Conservation (phyloP, 2,113 vertebrate genomes). For the Percina caprodes region DNA sequence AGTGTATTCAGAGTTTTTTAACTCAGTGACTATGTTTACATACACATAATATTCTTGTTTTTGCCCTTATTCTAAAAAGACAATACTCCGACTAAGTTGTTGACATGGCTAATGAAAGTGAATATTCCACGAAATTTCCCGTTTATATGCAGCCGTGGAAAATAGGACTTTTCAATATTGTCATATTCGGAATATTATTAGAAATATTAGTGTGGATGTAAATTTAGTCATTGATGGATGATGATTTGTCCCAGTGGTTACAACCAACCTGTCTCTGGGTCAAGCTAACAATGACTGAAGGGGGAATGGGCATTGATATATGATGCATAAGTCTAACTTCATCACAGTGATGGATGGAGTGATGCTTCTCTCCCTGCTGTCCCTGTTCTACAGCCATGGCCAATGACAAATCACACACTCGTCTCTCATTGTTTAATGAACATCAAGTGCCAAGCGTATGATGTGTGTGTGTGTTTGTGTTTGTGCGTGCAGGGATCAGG, state of each 20-base stretch:
- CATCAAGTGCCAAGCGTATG: constrained; percentile 26
- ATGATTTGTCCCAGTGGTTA: constrained; percentile 3
- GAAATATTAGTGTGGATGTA: no score
- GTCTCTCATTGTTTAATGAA: constrained; percentile 60
- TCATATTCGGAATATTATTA: no score
- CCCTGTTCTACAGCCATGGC: constrained; percentile 19
- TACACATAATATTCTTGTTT: no score
- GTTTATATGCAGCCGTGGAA: no score
- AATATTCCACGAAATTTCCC: no score
- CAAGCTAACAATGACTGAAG: constrained; percentile 25
- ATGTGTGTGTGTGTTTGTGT: constrained; percentile 21
- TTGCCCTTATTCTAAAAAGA: no score
- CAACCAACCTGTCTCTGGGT: constrained; percentile 27
- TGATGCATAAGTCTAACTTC: constrained; percentile 20
- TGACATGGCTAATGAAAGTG: no score
- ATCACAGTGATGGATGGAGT: constrained; percentile 52
- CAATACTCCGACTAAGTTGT: no score
- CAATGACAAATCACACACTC: constrained; percentile 60
- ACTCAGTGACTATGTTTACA: no score
- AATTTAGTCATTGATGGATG: constrained; percentile 13
- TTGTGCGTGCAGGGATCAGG: neutral
- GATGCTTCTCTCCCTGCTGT: neutral
- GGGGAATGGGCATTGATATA: constrained; percentile 27
- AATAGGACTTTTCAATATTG: no score
- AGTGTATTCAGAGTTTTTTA: no score